Percentiles rank a stretch among this genome's conserved stretches.
Evolutionary conservation across 2,797 vertebrate genomes (phyloP).

Genomic region (Sternarchorhynchus goeldii): DNA sequence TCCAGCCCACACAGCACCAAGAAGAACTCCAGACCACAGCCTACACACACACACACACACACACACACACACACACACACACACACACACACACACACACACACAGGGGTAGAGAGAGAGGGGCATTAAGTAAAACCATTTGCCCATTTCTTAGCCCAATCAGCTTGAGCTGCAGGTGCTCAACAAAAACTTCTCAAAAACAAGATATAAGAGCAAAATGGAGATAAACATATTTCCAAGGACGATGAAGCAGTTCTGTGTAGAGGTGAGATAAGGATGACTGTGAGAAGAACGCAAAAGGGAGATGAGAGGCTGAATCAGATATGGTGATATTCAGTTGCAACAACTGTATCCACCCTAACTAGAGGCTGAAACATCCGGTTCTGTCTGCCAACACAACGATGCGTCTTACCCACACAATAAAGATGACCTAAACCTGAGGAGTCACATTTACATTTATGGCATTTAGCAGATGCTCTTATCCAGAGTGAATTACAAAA

Average conservation of each 20-base stretch:
- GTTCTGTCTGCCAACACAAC: constrained; percentile 69
- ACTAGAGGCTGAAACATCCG: constrained; percentile 63
- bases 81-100: too few relatives aligned
- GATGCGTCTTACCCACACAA: constrained; percentile 61
- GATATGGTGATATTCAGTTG: constrained; percentile 24
- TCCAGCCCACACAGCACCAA: constrained; percentile 89
- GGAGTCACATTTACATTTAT: too few relatives aligned
- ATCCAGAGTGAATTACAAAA: too few relatives aligned
- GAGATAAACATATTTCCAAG: too few relatives aligned
- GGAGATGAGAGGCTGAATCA: constrained; percentile 59
- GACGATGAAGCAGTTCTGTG: constrained; percentile 29
- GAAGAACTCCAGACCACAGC: constrained; percentile 86
- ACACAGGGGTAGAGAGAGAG: neutral
- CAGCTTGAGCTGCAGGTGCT: constrained; percentile 3
- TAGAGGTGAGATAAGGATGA: neutral
- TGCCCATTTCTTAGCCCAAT: neutral
- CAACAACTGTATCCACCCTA: constrained; percentile 58
- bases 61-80: too few relatives aligned
- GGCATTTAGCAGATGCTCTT: too few relatives aligned
- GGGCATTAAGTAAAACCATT: neutral
- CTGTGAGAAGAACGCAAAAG: neutral
- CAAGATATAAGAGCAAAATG: neutral
- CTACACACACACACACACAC: constrained; percentile 63
- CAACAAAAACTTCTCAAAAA: neutral
- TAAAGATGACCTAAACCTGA: neutral